phyloP scores from a whole-genome alignment of 2,113 vertebrate genomes.

The Syngnathus floridae region DNA sequence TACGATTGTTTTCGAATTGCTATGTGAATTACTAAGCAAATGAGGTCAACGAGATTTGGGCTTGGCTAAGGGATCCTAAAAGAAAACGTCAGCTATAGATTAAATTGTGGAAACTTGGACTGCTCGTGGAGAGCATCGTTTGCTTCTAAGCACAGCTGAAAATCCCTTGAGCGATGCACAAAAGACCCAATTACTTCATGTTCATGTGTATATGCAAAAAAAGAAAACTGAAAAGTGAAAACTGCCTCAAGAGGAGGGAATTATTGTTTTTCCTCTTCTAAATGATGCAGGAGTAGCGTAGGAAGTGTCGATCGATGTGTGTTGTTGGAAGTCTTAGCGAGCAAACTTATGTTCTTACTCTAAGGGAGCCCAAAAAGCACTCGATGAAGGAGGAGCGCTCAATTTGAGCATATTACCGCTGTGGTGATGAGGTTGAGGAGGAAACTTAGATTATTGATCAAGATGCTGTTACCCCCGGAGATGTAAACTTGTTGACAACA shows the following conservation, averaged over 20 bases:
- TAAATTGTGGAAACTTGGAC: background rate
- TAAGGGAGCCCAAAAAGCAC: background rate
- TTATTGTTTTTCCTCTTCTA: background rate
- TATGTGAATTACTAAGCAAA: background rate
- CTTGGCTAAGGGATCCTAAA: background rate
- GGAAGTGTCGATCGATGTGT: background rate
- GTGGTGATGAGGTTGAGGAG: constrained; percentile 26
- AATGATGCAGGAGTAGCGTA: background rate
- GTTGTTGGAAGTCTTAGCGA: background rate
- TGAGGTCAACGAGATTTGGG: background rate
- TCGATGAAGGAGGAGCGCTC: constrained; percentile 16
- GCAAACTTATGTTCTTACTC: background rate
- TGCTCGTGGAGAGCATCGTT: background rate
- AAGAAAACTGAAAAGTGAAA: background rate
- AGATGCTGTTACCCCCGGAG: constrained; percentile 73
- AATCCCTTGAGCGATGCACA: background rate
- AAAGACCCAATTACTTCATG: background rate
- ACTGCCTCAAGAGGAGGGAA: background rate
- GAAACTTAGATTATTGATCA: constrained; percentile 48
- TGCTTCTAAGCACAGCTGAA: background rate
- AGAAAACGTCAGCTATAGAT: background rate
- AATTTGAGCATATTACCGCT: constrained; percentile 33
- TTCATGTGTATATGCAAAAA: background rate
- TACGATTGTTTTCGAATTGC: background rate
- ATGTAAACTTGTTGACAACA: constrained; percentile 78